Evolutionary conservation across 1,140 invertebrate species (phyloP).

Genomic region (Drosophila ogumai): DNA sequence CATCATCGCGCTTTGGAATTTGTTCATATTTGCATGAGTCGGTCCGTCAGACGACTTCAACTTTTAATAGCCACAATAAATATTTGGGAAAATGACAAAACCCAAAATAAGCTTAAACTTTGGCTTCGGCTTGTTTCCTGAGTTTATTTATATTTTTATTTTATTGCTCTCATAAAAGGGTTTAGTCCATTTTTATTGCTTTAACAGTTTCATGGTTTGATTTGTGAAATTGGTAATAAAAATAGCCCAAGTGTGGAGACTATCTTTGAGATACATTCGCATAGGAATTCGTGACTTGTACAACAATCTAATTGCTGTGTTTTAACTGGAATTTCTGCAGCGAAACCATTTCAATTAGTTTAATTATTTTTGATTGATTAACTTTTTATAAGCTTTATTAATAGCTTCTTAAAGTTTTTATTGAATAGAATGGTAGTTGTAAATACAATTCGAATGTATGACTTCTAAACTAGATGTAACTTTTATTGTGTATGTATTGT

Average conservation of each 20-base stretch:
- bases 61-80: slow-evolving; percentile 18
- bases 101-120: not conserved
- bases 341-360: slow-evolving; percentile 10
- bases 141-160: not conserved
- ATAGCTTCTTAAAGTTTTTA: not conserved
- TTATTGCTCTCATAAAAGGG: slow-evolving; percentile 1
- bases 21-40: slow-evolving; percentile 18
- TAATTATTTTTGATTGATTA: slow-evolving; percentile 6
- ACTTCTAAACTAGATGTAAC: not conserved
- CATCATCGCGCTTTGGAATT: slow-evolving; percentile 30
- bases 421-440: not conserved
- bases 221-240: not conserved
- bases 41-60: not conserved
- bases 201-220: slow-evolving; percentile 5
- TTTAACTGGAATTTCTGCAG: slow-evolving; percentile 3
- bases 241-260: not conserved
- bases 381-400: not conserved
- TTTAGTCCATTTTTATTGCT: not conserved
- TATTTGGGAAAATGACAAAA: slow-evolving; percentile 1
- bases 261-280: slow-evolving; percentile 11
- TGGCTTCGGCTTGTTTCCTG: not conserved
- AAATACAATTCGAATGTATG: not conserved
- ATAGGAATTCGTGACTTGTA: slow-evolving; percentile 5
- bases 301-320: slow-evolving; percentile 4
- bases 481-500: not conserved